Evolutionary conservation across 2,797 vertebrate genomes (phyloP).

Genomic region (Prunella strophiata): DNA sequence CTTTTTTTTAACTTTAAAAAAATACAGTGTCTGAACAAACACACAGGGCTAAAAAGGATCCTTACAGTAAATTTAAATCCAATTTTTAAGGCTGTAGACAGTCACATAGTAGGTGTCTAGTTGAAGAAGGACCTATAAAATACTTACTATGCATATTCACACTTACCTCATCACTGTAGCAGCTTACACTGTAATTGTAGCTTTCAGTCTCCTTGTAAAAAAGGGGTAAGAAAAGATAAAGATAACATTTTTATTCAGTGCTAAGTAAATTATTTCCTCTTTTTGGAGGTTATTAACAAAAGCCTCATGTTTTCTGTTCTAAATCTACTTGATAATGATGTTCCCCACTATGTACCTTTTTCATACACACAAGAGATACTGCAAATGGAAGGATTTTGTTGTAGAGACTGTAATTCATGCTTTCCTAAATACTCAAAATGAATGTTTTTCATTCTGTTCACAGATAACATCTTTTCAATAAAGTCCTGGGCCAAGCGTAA

Average conservation of each 20-base stretch:
- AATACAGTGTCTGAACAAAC: not conserved
- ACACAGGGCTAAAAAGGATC: not conserved
- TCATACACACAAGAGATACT: not conserved
- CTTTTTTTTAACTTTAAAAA: not conserved
- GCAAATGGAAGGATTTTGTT: not conserved
- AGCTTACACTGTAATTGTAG: not conserved
- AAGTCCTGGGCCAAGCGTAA: slow-evolving; percentile 99
- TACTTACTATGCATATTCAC: not conserved
- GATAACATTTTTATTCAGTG: not conserved
- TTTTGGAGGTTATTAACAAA: not conserved
- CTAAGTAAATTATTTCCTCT: not conserved
- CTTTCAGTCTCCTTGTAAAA: not conserved
- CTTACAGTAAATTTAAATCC: not conserved
- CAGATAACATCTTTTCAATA: slow-evolving; percentile 96
- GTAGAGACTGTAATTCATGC: not conserved
- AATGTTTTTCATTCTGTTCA: slow-evolving; percentile 60
- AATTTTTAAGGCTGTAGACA: not conserved
- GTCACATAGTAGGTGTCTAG: not conserved
- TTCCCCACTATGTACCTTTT: not conserved
- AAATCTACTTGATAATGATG: not conserved
- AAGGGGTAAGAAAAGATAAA: not conserved
- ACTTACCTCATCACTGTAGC: not conserved
- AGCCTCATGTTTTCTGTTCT: not conserved
- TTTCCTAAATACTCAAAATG: slow-evolving; percentile 14
- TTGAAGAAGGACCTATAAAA: slow-evolving; percentile 10